Conservation (phyloP, 2,888 invertebrate genomes). For the Scelioninae gen. 1 region DNA sequence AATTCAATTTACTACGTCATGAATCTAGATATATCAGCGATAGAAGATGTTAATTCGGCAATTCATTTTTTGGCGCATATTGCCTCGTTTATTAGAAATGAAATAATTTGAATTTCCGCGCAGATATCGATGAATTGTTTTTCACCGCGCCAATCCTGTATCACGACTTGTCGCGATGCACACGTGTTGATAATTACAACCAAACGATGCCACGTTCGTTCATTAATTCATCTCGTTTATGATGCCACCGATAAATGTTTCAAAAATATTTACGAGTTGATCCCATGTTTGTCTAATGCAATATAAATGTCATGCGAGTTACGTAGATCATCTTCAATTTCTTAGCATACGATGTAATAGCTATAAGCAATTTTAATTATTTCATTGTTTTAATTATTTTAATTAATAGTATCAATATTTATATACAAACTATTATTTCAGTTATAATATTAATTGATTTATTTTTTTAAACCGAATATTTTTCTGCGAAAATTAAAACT, state of each 20-base stretch:
- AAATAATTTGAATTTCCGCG: conserved; percentile 44
- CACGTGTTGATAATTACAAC: conserved; percentile 56
- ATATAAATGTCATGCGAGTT: conserved; percentile 11
- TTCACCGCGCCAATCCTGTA: conserved; percentile 25
- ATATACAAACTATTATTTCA: too few species aligned
- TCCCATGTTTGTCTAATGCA: not conserved
- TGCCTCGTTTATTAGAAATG: conserved; percentile 37
- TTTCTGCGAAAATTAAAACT: too few species aligned
- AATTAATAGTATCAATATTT: too few species aligned
- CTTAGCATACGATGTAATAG: too few species aligned
- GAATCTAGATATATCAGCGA: not conserved
- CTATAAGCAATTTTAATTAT: too few species aligned
- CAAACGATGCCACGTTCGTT: conserved; percentile 27
- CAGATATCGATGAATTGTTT: conserved; percentile 47
- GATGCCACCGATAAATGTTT: conserved; percentile 45
- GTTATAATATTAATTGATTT: too few species aligned
- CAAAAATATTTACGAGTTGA: conserved; percentile 47
- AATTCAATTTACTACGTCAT: not conserved
- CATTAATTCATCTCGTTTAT: conserved; percentile 55
- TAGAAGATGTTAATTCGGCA: conserved; percentile 15
- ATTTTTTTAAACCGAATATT: too few species aligned
- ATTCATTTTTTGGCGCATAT: conserved; percentile 24
- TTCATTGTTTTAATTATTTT: too few species aligned
- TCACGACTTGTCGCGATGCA: conserved; percentile 39
- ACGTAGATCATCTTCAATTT: too few species aligned